Evolutionary conservation across 2,888 invertebrate genomes (phyloP), one percentile per base, ranked within the genome.

Genomic region (Diaphora mendica): DNA sequence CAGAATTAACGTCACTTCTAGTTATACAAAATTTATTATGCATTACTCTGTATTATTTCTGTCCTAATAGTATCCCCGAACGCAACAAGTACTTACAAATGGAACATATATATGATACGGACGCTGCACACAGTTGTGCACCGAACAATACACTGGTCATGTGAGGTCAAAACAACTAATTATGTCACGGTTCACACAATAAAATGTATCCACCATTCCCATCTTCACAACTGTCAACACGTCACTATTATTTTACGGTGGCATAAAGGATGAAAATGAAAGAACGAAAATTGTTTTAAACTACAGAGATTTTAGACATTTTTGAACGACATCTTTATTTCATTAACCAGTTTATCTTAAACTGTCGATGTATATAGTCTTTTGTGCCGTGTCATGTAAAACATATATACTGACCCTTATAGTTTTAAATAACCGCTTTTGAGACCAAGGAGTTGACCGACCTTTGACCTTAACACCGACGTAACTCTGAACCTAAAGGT

Each of bases 71-170:
- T 48, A 77, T 82, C 79, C 82, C 81, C 76, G 84, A 85, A 83
- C 76, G 79, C 86, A 85, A 76, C 62, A 76, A 73, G 67, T 83
- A 80, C 75, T n/a, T 75, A 72, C 83, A 81, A 78, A 89, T 88
- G 11, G 23, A 3, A 89, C n/a, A 88, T 80, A 76, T 77, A 84
- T 73, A 79, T 82, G 85, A 79, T 74, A 86, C 86, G 86, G 71
- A 69, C 74, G 76, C 67, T 80, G 86, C 79, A 68, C 85, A 84
- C 33, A 44, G 44, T 35, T 9, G 33, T 83, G 82, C 80, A 78
- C 77, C 33, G 44, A 51, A 72, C 70, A 72, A 69, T 69, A n/a
- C n/a, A 66, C 23, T 33, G 9, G 39, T 64, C 23, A 44, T 26
- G 42, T 55, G 62, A 69, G 72, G 48, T 69, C 64, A 69, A 23